Base-by-base conservation (phyloP, 2,797 vertebrate genomes). In the Cyclura pinguis region DNA sequence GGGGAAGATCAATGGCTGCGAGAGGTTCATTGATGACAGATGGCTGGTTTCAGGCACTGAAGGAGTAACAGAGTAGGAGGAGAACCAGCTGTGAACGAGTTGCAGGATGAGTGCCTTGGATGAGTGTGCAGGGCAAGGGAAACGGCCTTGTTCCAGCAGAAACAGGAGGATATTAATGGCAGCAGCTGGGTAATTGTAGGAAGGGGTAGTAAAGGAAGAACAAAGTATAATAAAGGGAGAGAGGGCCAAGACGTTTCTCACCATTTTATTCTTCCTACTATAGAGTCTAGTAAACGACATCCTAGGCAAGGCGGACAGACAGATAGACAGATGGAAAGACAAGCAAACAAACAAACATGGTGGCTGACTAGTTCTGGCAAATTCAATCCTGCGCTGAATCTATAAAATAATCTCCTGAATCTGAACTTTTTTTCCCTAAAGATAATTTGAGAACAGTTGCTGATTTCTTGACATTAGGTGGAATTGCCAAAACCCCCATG, bases 21-120 rank as follows among this genome's bases (percentile, higher is more conserved):
- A 94, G 95, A 96, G 93, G 95, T 96, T 96, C 94, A 91, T 84
- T 94, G 93, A 95, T 96, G 94, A 96, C 95, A 96, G 96, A 96
- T 95, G 95, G 95, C 95, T 96, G 95, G 94, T 96, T 96, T 96
- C 95, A 78, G 89, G 94, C 94, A 95, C 94, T 24, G 93, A 96
- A 96, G 92, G 93, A 93, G 86, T 93, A 95, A 94, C 93, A 95
- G 93, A 95, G 94, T 92, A 96, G 94, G 95, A 96, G 95, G 95
- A 96, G 95, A 94, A 95, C 95, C 95, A 96, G 93, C 93, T 96
- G 95, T 94, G 95, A 96, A 88, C 0, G 32, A 95, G 93, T 91
- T 95, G 91, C 94, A 90, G 90, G 91, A 93, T 94, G 93, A 96
- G 91, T 90, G 80, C 91, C 88, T 94, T 95, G 93, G 91, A 96